Base-by-base conservation (phyloP, 2,113 vertebrate genomes). In the Prionailurus bengalensis region DNA sequence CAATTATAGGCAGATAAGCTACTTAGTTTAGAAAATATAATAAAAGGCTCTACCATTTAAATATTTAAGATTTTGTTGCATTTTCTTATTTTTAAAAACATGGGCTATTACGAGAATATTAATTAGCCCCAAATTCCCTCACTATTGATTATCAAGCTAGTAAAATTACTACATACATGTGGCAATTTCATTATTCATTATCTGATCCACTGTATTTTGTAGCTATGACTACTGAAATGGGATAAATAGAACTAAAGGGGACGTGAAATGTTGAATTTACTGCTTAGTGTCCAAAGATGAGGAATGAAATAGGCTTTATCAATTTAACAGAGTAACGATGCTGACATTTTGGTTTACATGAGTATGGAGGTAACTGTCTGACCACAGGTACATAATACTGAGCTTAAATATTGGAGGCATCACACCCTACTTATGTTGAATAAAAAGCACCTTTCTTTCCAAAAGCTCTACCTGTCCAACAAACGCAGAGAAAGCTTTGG, bases 401-500 rank as follows among this genome's bases (percentile, higher is more conserved):
- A 95, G 92, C 76, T 99, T 98, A 97, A 96, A 97, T 98, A 98
- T 13, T 85, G 97, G 98, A 98, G 98, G 98, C 80, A 98, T 98
- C 98, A 98, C 98, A 97, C 97, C 98, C 98, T 98, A 99, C 97
- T 98, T 97, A 99, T 99, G 98, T 99, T 98, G 98, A 99, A 99
- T 98, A 99, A 99, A 99, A 99, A 99, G 99, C 99, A 99, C 99
- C 99, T 99, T 99, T 99, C 99, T 99, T 98, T 99, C 99, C 99
- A 99, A 99, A 99, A 99, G 99, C 98, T 99, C 99, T 98, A 99
- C 99, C 99, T 99, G 99, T 98, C 99, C 99, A 97, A 99, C 99
- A 98, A 99, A 99, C n/a, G 99, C 99, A 97, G 99, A 99, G 98
- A 99, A 99, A 0, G 99, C 99, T 99, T 99, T 99, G 98, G 99